Base-by-base conservation (phyloP, 2,888 invertebrate species). In the Chalcis sispes region DNA sequence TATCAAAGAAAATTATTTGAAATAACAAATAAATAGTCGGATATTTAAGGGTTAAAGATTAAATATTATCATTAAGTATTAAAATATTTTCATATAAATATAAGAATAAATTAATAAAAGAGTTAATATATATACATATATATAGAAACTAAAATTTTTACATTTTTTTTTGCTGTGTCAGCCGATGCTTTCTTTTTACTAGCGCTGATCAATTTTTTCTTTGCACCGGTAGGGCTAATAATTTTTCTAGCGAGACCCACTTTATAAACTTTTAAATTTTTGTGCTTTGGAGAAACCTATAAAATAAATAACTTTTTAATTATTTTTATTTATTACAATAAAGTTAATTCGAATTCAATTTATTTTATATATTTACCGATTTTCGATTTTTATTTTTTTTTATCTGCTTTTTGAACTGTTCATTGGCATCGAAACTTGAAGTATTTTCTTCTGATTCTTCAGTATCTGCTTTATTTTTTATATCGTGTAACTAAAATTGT, bases 201-300 rank as follows among this genome's bases (percentile, higher is more conserved):
- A 25, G 40, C 1, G 10, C 3, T 50, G 13, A 1, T 32, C 1
- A n/a, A 5, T 56, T 58, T 67, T 46, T 58, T 67, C 2, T 27
- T 7, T 13, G n/a, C 0, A 20, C 29, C 56, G 7, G 7, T n/a
- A n/a, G 18, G 10, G 1, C 25, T 46, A 5, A 59, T 48, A 8
- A 65, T 18, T 18, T 64, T 64, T 48, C 42, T 67, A 2, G 8
- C 36, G n/a, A 8, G 10, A 0, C 13, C 29, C 13, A 32, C 32
- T 69, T 58, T 69, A 5, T 58, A 48, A 29, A 69, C 58, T 69
- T 58, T 69, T 42, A 58, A 48, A 48, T 25, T 59, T n/a, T 48
- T 59, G 10, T 56, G n/a, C 5, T 48, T 69, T n/a, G 69, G 46
- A 48, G 58, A 23, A 13, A 29, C 46, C 56, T 58, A 42, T 5